Percentiles rank a stretch among this genome's conserved stretches.
Conservation (phyloP, 2,113 vertebrate species). For the Arvicanthis niloticus region DNA sequence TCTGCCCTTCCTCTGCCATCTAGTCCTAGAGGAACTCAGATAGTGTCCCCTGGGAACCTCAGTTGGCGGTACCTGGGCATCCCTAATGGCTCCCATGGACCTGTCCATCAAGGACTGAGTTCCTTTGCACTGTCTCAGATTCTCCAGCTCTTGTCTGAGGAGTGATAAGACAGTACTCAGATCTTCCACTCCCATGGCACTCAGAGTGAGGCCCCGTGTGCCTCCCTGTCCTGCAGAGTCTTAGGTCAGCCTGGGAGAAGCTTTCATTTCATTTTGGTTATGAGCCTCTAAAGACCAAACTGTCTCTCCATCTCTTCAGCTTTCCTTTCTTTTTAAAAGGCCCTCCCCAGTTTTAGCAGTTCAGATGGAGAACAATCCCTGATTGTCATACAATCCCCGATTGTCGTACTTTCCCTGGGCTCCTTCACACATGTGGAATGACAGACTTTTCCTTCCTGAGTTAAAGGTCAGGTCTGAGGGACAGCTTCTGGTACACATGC, state of each 20-base stretch:
- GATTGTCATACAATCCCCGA: accelerated
- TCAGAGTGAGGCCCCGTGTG: background rate
- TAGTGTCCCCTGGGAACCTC: background rate
- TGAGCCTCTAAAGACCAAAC: background rate
- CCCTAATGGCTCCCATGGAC: background rate
- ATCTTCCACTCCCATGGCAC: background rate
- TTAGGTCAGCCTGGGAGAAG: background rate
- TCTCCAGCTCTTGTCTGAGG: background rate
- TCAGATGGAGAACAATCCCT: background rate
- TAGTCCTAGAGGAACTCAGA: background rate
- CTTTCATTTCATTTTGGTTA: background rate
- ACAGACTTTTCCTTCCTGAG: background rate
- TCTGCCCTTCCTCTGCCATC: background rate
- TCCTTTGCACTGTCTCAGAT: background rate
- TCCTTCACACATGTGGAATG: background rate
- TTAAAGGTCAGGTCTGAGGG: background rate
- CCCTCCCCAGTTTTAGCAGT: no score
- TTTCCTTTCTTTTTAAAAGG: background rate
- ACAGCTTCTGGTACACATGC: background rate
- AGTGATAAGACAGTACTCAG: background rate
- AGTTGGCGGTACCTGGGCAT: background rate
- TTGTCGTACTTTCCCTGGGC: background rate
- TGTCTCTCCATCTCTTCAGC: background rate
- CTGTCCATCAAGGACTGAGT: background rate
- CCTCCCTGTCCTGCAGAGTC: background rate